These are phyloP conservation scores for Rhagonycha lutea DNA, from an alignment of 2,888 invertebrate species.

Conservation along the genomic window DNA sequence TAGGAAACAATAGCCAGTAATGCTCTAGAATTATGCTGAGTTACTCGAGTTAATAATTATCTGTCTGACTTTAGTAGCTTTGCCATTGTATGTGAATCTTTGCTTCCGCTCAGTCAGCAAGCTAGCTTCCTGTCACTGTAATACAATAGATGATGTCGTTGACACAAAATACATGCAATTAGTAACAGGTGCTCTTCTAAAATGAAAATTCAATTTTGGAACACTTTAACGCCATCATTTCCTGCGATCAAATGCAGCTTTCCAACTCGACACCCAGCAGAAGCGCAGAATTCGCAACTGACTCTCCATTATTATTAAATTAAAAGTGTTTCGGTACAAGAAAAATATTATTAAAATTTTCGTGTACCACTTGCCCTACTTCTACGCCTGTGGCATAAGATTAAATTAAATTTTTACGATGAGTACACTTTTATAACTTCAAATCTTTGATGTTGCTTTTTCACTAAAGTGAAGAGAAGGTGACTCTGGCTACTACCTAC, in stretches of 20 bases:
- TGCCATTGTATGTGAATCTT: constrained; percentile 18
- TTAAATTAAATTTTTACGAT: background rate
- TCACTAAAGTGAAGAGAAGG: constrained; percentile 3
- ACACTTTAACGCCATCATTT: background rate
- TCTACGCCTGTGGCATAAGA: background rate
- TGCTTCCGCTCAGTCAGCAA: constrained; percentile 24
- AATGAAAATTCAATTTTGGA: background rate
- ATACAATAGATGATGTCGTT: constrained; percentile 12
- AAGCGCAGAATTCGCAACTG: background rate
- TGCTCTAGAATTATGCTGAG: constrained; percentile 17
- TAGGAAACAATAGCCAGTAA: constrained; percentile 6
- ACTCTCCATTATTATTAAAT: background rate
- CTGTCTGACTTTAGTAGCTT: constrained; percentile 19
- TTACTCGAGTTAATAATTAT: constrained; percentile 23
- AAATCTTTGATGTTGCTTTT: constrained; percentile 9
- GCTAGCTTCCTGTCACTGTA: constrained; percentile 14
- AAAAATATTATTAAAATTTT: background rate
- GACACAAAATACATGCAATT: constrained; percentile 16
- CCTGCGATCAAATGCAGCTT: background rate
- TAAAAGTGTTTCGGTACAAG: background rate
- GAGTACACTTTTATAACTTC: constrained; percentile 8
- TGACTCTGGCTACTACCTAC: background rate
- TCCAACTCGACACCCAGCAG: background rate
- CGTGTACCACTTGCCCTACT: background rate
- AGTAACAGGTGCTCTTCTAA: constrained; percentile 11